Conservation (phyloP, 1,140 invertebrate species). For the Drosophila bifasciata region DNA sequence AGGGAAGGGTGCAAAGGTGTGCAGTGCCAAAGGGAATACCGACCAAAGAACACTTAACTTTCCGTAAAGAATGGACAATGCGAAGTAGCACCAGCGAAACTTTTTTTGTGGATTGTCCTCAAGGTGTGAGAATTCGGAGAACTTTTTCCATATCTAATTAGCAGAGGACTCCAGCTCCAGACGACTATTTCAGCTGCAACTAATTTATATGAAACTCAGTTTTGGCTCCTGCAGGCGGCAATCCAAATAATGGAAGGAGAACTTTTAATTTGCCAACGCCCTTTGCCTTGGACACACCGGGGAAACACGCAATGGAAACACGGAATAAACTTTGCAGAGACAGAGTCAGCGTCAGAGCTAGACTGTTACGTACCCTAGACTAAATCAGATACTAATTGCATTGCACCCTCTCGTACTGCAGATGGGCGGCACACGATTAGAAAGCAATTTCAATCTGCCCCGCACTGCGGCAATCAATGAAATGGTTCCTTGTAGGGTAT, state of each 20-base stretch:
- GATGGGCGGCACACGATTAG: slow-evolving; percentile 20
- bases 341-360: slow-evolving; percentile 1
- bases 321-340: slow-evolving; percentile 23
- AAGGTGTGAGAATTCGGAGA: slow-evolving; percentile 10
- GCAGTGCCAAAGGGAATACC: slow-evolving; percentile 31
- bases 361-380: background rate
- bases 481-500: background rate
- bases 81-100: too few relatives aligned
- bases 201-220: slow-evolving; percentile 68
- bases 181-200: slow-evolving; percentile 24
- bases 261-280: slow-evolving; percentile 73
- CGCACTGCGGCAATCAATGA: slow-evolving; percentile 5
- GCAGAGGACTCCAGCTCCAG: slow-evolving; percentile 38
- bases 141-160: slow-evolving; percentile 76
- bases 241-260: slow-evolving; percentile 55
- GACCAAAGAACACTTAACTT: background rate
- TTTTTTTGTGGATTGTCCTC: slow-evolving; percentile 16
- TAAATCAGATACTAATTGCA: slow-evolving; percentile 53
- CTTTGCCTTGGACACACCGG: background rate
- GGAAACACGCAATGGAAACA: slow-evolving; percentile 49
- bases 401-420: slow-evolving; percentile 14
- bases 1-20: slow-evolving; percentile 15
- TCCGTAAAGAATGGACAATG: too few relatives aligned
- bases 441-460: slow-evolving; percentile 34
- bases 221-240: slow-evolving; percentile 49